Percentiles rank a stretch among this genome's conserved stretches.
Conservation (phyloP, 2,888 invertebrate genomes). For the Syrphus vitripennis region DNA sequence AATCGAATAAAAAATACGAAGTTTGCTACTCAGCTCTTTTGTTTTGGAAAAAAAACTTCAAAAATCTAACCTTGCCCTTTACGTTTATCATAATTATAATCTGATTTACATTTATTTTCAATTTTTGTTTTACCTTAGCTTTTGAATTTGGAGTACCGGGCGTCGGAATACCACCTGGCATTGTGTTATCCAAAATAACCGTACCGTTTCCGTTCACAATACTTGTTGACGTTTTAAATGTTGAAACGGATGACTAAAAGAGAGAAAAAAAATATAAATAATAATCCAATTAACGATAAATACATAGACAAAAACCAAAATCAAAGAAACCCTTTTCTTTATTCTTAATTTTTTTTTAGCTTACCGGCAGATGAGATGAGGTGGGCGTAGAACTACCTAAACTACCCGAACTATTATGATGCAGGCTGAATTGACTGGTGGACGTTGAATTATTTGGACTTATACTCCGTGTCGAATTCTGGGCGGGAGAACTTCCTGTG, state of each 20-base stretch:
- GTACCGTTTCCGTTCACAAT: conserved; percentile 80
- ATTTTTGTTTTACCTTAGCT: conserved; percentile 84
- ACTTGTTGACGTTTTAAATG: conserved; percentile 81
- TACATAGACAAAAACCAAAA: not conserved
- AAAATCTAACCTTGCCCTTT: conserved; percentile 20
- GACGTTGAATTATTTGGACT: conserved; percentile 81
- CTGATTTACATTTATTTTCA: not conserved
- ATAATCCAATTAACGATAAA: conserved; percentile 34
- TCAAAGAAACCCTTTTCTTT: conserved; percentile 11
- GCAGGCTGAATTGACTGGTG: conserved; percentile 81
- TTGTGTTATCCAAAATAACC: conserved; percentile 81
- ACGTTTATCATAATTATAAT: not conserved
- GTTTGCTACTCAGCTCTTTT: conserved; percentile 60
- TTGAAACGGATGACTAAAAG: conserved; percentile 80
- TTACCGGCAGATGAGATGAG: conserved; percentile 80
- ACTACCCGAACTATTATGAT: conserved; percentile 81
- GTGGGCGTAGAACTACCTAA: conserved; percentile 81
- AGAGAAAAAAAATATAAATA: conserved; percentile 29
- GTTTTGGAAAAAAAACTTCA: conserved; percentile 22
- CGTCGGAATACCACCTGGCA: conserved; percentile 88
- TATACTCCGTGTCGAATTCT: conserved; percentile 81
- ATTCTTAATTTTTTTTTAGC: not conserved
- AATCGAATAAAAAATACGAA: not conserved
- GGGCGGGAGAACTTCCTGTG: conserved; percentile 82
- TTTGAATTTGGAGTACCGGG: conserved; percentile 92